Base-by-base conservation (phyloP, 92 coral and sea anemone species). In the Blastomussa wellsi region DNA sequence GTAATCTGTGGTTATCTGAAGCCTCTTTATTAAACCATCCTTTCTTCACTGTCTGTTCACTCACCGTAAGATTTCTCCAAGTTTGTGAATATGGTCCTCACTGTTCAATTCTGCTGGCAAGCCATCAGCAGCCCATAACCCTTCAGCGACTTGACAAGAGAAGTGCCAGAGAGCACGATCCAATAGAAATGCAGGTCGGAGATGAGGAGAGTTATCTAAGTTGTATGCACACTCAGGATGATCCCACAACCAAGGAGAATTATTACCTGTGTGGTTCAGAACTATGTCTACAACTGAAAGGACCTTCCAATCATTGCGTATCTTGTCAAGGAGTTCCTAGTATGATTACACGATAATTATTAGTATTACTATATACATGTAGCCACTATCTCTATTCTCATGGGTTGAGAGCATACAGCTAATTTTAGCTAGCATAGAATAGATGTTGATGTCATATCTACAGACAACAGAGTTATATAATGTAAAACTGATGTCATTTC, bases 201-300 rank as follows among this genome's bases (percentile, higher is more conserved):
- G 86, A 83, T 97, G 99, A 47, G 98, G 98, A 42, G 99, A 97
- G 72, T 95, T 97, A 6, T 79, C 81, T 39, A 95, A 86, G 84
- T 97, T 97, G 85, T 97, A 97, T 3, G 97, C 87, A 72, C 98
- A 93, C 53, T 97, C 99, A 19, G 99, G 98, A 62, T 97, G 99
- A 42, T 93, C 89, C 87, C 88, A 81, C 17, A 97, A 70, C 99
- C 99, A 97, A 32, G 93, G 89, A 14, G 99, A 91, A 37, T 90
- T 89, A 52, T 91, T 97, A 24, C 94, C 97, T 16, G 99, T 93
- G 88, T 97, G 99, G 72, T 97, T 97, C 24, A 97, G 95, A 12
- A 97, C 99, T 55, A 97, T 77, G 66, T 97, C 99, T 32, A 95
- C 96, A 11, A 97, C 88, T 15, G 96, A 95, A 77, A 97, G 69